A percentile compares a stretch with the other conserved stretches of the same genome.
These are phyloP conservation scores for Latrodectus elegans DNA, from an alignment of 2,888 invertebrate genomes.

Conservation along the genomic window DNA sequence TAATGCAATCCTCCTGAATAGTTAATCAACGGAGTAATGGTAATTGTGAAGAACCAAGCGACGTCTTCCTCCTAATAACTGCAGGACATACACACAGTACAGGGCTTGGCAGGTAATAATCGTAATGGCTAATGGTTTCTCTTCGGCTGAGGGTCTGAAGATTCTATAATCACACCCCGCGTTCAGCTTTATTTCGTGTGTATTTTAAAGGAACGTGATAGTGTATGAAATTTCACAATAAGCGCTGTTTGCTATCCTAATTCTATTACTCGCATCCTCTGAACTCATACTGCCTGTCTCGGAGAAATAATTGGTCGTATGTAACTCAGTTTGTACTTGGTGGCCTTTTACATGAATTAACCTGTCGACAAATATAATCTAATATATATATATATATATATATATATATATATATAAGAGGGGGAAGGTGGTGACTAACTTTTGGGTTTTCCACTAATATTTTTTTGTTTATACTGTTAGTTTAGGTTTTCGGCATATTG, in stretches of 20 bases:
- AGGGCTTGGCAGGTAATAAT: conserved; percentile 28
- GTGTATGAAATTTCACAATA: conserved; percentile 32
- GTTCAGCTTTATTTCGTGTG: conserved; percentile 14
- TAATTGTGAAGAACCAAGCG: conserved; percentile 47
- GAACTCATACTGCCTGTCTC: too few relatives aligned
- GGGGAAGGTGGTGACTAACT: too few relatives aligned
- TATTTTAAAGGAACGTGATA: conserved; percentile 57
- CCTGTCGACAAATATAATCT: too few relatives aligned
- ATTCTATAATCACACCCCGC: neutral
- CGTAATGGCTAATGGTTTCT: conserved; percentile 60
- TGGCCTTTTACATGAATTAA: too few relatives aligned
- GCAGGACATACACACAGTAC: neutral
- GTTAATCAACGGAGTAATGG: conserved; percentile 58
- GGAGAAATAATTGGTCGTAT: too few relatives aligned
- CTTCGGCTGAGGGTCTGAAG: neutral
- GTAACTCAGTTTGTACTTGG: too few relatives aligned
- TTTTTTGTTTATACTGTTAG: too few relatives aligned
- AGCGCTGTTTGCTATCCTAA: conserved; percentile 41
- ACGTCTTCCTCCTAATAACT: conserved; percentile 19
- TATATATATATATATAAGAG: too few relatives aligned
- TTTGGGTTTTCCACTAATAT: too few relatives aligned
- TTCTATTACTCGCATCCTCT: conserved; percentile 21
- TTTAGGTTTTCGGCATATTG: too few relatives aligned
- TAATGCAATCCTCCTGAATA: conserved; percentile 44
- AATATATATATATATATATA: too few relatives aligned